Conservation (phyloP, 1,140 invertebrate species). For the Coptotermes formosanus region DNA sequence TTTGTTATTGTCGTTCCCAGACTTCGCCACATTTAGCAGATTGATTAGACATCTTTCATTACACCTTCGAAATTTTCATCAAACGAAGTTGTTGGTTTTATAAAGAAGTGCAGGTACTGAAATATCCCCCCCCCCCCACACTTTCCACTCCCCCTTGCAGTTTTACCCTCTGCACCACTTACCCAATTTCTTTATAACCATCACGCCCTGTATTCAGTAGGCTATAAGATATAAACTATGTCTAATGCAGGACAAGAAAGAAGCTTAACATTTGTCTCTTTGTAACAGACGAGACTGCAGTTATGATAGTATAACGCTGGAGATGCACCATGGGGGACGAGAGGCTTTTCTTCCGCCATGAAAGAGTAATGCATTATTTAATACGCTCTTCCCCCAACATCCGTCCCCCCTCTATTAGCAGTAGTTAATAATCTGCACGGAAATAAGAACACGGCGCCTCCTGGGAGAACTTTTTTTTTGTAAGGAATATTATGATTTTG, state of each 20-base stretch:
- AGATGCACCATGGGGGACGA: no score
- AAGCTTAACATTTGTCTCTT: neutral
- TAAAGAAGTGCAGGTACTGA: no score
- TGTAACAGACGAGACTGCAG: neutral
- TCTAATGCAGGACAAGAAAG: neutral
- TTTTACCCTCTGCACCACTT: neutral
- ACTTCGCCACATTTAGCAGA: no score
- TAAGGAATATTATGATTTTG: no score
- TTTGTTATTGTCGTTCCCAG: no score
- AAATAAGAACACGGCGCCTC: neutral
- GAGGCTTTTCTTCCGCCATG: neutral
- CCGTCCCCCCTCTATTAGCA: neutral
- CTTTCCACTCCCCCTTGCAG: neutral
- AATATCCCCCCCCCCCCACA: no score
- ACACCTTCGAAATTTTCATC: no score
- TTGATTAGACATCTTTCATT: no score
- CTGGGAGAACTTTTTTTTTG: neutral
- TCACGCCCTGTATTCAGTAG: neutral
- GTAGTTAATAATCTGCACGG: constrained; percentile 16
- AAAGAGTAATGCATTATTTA: constrained; percentile 7
- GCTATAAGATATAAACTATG: neutral
- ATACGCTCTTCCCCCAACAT: neutral
- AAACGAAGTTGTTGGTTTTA: no score
- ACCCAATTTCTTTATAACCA: neutral
- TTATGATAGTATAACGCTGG: neutral